phyloP scores from a whole-genome alignment of 2,797 vertebrate genomes.

The Rhinogobio ventralis region DNA sequence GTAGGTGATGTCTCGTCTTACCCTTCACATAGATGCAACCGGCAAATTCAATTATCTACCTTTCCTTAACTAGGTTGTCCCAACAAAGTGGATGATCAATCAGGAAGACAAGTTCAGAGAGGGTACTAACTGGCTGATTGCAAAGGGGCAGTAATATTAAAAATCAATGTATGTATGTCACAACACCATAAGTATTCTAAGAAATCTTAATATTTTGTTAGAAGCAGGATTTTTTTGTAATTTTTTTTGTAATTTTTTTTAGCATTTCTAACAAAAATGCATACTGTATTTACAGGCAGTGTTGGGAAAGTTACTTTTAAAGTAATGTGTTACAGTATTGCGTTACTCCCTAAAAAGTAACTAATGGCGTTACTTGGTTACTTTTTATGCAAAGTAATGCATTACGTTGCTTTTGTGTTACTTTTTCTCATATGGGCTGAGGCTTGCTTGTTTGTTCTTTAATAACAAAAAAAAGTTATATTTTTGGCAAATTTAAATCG shows the following conservation, averaged over 20 bases:
- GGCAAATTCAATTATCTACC: constrained; percentile 5
- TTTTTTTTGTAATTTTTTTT: no score
- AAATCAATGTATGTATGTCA: not conserved
- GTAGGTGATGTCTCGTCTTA: not conserved
- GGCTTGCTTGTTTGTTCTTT: no score
- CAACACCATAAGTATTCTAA: not conserved
- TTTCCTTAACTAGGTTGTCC: constrained; percentile 13
- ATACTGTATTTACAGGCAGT: not conserved
- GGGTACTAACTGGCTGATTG: constrained; percentile 16
- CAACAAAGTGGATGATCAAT: constrained; percentile 16
- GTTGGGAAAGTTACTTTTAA: not conserved
- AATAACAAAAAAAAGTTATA: no score
- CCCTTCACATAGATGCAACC: not conserved
- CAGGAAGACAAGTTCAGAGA: constrained; percentile 12
- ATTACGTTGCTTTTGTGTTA: not conserved
- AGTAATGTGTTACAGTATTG: not conserved
- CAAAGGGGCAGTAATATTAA: not conserved
- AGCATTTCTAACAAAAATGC: not conserved
- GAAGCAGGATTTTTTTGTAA: not conserved
- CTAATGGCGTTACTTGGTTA: not conserved
- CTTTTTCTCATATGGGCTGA: not conserved
- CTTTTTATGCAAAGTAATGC: not conserved
- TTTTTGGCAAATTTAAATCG: no score
- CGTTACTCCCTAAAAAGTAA: not conserved
- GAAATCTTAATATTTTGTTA: not conserved